These are phyloP conservation scores for Belonocnema kinseyi DNA, from an alignment of 1,140 invertebrate genomes.

Conservation along the genomic window DNA sequence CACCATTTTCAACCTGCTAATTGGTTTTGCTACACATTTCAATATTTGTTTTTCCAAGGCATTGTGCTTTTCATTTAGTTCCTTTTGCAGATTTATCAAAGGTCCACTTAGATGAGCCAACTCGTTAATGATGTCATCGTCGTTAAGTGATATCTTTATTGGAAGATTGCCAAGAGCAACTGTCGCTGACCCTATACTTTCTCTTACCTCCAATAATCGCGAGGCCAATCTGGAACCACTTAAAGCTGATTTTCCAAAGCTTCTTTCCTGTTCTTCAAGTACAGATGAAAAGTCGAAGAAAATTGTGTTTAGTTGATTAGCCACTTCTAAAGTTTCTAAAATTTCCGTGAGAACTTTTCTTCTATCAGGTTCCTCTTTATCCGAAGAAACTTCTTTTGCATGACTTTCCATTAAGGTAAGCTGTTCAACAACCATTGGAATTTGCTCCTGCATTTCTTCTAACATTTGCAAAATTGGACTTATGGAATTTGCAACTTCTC, in stretches of 20 bases:
- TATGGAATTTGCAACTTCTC: conserved; percentile 47
- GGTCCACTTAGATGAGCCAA: conserved; percentile 57
- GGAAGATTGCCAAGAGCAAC: conserved; percentile 51
- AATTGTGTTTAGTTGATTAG: conserved; percentile 56
- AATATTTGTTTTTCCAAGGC: conserved; percentile 52
- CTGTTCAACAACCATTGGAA: conserved; percentile 50
- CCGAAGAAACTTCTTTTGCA: conserved; percentile 36
- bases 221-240: conserved; percentile 46
- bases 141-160: conserved; percentile 42
- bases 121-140: conserved; percentile 56
- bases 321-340: conserved; percentile 51
- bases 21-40: conserved; percentile 44
- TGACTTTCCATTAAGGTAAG: conserved; percentile 32
- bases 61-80: conserved; percentile 54
- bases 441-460: conserved; percentile 58
- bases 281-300: conserved; percentile 59
- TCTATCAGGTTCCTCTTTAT: conserved; percentile 39
- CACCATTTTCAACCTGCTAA: conserved; percentile 52
- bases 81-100: conserved; percentile 60
- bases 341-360: conserved; percentile 37
- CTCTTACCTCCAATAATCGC: conserved; percentile 57
- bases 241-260: conserved; percentile 22
- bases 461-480: conserved; percentile 53
- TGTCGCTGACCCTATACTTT: conserved; percentile 53
- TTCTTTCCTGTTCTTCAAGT: conserved; percentile 52